Evolutionary conservation across 1,140 invertebrate species (phyloP).

Genomic region (Drosophila sp.): DNA sequence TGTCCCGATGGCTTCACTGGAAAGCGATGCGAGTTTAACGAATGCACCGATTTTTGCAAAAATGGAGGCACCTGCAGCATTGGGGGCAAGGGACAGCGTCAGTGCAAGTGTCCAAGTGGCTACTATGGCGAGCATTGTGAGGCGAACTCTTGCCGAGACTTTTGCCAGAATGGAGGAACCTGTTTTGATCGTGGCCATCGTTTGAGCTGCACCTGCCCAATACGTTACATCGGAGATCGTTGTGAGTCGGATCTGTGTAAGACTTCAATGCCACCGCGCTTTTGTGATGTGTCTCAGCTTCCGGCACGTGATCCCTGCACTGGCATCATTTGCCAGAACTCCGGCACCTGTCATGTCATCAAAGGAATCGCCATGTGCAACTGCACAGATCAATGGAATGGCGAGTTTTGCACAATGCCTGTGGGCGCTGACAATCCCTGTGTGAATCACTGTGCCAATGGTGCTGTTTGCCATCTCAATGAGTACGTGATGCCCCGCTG

Average conservation of each 20-base stretch:
- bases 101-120: slow-evolving; percentile 85
- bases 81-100: slow-evolving; percentile 79
- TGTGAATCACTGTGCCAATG: slow-evolving; percentile 86
- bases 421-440: slow-evolving; percentile 87
- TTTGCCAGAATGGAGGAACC: slow-evolving; percentile 86
- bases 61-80: slow-evolving; percentile 86
- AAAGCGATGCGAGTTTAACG: slow-evolving; percentile 81
- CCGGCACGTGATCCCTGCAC: slow-evolving; percentile 75
- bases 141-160: slow-evolving; percentile 85
- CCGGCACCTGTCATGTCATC: slow-evolving; percentile 78
- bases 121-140: slow-evolving; percentile 87
- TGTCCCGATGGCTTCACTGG: slow-evolving; percentile 85
- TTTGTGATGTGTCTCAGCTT: slow-evolving; percentile 64
- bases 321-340: slow-evolving; percentile 75
- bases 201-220: slow-evolving; percentile 65
- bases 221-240: slow-evolving; percentile 72
- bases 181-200: slow-evolving; percentile 59
- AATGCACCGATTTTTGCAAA: slow-evolving; percentile 85
- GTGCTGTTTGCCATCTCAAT: slow-evolving; percentile 86
- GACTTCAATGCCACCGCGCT: slow-evolving; percentile 71
- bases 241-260: slow-evolving; percentile 82
- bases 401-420: slow-evolving; percentile 88
- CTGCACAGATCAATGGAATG: slow-evolving; percentile 89
- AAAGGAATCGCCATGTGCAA: slow-evolving; percentile 85
- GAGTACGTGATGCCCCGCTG: slow-evolving; percentile 85